Evolutionary conservation across 2,888 invertebrate genomes (phyloP), one percentile per base, ranked within the genome.

Genomic region (Netelia fuscicornis): DNA sequence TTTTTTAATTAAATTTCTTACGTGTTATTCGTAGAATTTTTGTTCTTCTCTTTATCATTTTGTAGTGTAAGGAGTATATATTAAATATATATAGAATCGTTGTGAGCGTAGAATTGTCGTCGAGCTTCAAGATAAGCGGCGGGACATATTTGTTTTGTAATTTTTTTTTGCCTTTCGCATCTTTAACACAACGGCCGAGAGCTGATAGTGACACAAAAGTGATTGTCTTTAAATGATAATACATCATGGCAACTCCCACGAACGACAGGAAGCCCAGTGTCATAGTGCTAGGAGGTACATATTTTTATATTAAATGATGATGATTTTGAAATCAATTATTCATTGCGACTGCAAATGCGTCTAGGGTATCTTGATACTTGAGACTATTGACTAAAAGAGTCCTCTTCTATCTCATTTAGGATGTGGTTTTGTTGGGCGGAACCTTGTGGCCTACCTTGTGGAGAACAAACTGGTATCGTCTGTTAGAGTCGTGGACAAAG

Each of bases 371-470:
- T 30, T 58, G 10, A 20, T 42, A 25, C 20, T 13, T 48, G n/a
- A 52, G 11, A 72, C n/a, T 58, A 77, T 37, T 37, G 37, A 37
- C 37, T 0, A 37, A 37, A 67, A 60, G 42, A 65, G 71, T 84
- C 42, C 20, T 54, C 37, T 58, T 62, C 48, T 77, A 60, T 76
- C 20, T 86, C 87, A 91, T 93, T 70, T 94, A 98, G 98, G 98
- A 94, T 98, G 98, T 94, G 98, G 98, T 90, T 98, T 98, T 94
- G 97, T 98, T 93, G 98, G 98, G 88, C 96, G 98, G 91, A 97
- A 98, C 95, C 95, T 98, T 89, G 97, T 98, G 84, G 95, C 96
- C 85, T 97, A 97, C 94, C 95, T 98, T 92, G 95, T 98, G 88
- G 95, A 95, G 86, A 97, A 98, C 94, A 96, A 97, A 90, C 94